Evolutionary conservation across 2,113 vertebrate genomes (phyloP), one percentile per base, ranked within the genome.

Genomic region (Addax nasomaculatus): DNA sequence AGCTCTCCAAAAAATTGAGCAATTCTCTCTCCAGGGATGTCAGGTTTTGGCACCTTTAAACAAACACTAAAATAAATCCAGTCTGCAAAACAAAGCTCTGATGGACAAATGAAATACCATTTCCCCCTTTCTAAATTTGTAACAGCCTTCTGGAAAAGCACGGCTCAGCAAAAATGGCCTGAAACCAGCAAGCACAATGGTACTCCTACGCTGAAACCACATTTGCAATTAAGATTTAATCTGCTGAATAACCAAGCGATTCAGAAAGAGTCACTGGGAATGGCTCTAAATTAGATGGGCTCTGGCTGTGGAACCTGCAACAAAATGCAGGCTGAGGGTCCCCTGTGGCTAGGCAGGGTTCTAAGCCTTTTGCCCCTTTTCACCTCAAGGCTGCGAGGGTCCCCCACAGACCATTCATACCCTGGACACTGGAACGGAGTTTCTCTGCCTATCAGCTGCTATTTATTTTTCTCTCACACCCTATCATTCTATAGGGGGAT

Each of bases 151-250:
- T 97, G n/a, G 15, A 95, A 96, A 95, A 97, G 95, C 86, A 73
- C 14, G 23, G 53, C 92, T 95, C 86, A 97, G 93, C 94, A 97
- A 96, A 97, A 60, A 89, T 83, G 85, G 79, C 81, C 96, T 95
- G 91, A 97, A 81, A 96, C 97, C 84, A 96, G 76, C 97, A 80
- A 88, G 97, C 95, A 83, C 96, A 45, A 93, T 93, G 89, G 94
- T 19, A 55, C 89, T 97, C 95, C 64, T 87, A 92, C 95, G 36
- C 60, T 70, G 60, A 98, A 97, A 81, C 93, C 70, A 23, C 13
- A 80, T 90, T 93, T 96, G 93, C 97, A 96, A 98, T 98, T 98
- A 97, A 98, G 98, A 97, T 96, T 97, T 95, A 95, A 98, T 95
- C 58, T 95, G 89, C 53, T 95, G 96, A 98, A 98, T 97, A 98